Evolutionary conservation across 2,888 invertebrate genomes (phyloP).

Genomic region (Dryobotodes eremita): DNA sequence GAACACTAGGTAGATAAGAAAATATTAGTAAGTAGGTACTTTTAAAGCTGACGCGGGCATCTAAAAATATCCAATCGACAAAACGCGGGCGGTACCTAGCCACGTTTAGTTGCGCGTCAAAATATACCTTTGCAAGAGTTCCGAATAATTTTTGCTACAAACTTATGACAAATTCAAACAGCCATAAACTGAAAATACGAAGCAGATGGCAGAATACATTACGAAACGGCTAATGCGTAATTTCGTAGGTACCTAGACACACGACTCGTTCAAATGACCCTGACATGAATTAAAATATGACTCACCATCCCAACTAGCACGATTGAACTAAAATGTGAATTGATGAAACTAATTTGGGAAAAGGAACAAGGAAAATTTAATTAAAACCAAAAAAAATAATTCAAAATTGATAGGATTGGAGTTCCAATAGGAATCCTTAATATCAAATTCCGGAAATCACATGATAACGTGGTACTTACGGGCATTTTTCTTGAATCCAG

Average conservation of each 20-base stretch:
- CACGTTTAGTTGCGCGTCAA: slow-evolving; percentile 37
- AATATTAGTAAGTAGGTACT: background rate
- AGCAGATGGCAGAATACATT: slow-evolving; percentile 65
- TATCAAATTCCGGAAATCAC: slow-evolving; percentile 78
- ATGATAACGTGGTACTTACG: slow-evolving; percentile 83
- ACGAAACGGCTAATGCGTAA: slow-evolving; percentile 68
- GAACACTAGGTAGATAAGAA: background rate
- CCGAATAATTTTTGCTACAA: background rate
- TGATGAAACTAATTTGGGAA: slow-evolving; percentile 24
- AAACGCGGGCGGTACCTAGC: slow-evolving; percentile 43
- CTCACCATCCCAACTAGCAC: slow-evolving; percentile 57
- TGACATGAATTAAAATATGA: slow-evolving; percentile 76
- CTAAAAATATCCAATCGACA: slow-evolving; percentile 60
- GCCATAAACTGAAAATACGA: slow-evolving; percentile 25
- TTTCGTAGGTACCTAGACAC: slow-evolving; percentile 62
- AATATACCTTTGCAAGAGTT: background rate
- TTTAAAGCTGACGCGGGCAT: slow-evolving; percentile 18
- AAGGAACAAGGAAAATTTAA: slow-evolving; percentile 34
- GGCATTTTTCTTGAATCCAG: slow-evolving; percentile 82
- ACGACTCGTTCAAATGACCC: slow-evolving; percentile 71
- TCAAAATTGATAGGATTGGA: slow-evolving; percentile 32
- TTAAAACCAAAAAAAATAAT: slow-evolving; percentile 12
- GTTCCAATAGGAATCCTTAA: slow-evolving; percentile 56
- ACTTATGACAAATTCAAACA: slow-evolving; percentile 26
- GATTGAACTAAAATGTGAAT: slow-evolving; percentile 35